A percentile compares a stretch with the other conserved stretches of the same genome.
Conservation (phyloP, 2,888 invertebrate species). For the Gibbula magus region DNA sequence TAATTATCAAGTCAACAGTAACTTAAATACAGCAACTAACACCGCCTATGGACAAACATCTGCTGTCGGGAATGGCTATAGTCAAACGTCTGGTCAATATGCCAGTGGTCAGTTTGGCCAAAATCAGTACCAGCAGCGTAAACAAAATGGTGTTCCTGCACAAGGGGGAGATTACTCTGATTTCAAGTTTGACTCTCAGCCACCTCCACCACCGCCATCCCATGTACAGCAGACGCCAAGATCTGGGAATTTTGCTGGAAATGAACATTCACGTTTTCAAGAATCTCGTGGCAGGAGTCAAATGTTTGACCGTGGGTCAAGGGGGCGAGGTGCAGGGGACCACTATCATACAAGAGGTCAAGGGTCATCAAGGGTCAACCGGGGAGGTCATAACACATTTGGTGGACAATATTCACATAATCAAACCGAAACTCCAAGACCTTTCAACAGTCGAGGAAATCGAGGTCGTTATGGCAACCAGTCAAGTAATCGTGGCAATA, state of each 20-base stretch:
- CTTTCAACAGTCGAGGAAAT: background rate
- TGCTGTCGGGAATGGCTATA: background rate
- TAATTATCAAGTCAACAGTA: background rate
- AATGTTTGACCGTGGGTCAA: slow-evolving; percentile 20
- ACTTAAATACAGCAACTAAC: background rate
- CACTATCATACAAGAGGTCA: slow-evolving; percentile 19
- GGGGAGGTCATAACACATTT: slow-evolving; percentile 13
- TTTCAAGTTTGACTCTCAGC: slow-evolving; percentile 1
- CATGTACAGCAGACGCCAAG: slow-evolving; percentile 1
- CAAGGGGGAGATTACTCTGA: slow-evolving; percentile 18
- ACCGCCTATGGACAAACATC: background rate
- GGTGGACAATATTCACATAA: background rate
- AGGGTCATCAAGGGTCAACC: slow-evolving; percentile 24
- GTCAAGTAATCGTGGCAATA: background rate
- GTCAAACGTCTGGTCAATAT: background rate
- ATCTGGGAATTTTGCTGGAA: background rate
- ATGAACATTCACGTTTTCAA: background rate
- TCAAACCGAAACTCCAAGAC: background rate
- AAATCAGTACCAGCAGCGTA: slow-evolving; percentile 21
- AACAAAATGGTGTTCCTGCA: slow-evolving; percentile 15
- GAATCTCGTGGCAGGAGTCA: slow-evolving; percentile 14
- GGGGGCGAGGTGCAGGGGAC: slow-evolving; percentile 25
- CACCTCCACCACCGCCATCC: background rate
- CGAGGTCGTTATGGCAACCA: background rate
- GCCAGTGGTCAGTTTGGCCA: background rate